These are phyloP conservation scores for Cliona cf. orientalis DNA, from an alignment of 37 sponge, comb jelly and placozoan genomes.

Conservation along the genomic window DNA sequence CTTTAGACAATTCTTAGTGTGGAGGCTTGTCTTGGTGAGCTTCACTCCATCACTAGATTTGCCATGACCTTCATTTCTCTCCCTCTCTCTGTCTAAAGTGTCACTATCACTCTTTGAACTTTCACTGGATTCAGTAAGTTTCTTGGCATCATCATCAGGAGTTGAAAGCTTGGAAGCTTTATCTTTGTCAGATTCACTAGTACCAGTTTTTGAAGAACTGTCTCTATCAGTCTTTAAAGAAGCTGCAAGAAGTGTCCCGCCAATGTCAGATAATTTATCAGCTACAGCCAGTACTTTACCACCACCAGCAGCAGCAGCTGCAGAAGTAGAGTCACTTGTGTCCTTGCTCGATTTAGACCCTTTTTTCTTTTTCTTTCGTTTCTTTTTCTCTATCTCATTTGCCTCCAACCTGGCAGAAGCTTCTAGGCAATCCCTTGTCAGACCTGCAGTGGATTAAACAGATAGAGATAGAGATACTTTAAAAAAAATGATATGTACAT, in stretches of 20 bases:
- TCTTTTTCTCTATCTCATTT: not conserved
- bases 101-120: not conserved
- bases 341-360: not conserved
- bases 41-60: not conserved
- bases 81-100: not conserved
- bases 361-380: not conserved
- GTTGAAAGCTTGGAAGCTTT: not conserved
- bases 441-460: no score
- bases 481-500: no score
- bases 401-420: not conserved
- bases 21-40: not conserved
- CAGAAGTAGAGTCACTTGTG: no score
- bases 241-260: no score
- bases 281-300: no score
- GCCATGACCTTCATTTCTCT: not conserved
- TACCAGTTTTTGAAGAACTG: not conserved
- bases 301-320: no score
- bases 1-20: no score
- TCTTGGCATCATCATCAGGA: not conserved
- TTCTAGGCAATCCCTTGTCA: no score
- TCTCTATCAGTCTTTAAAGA: no score
- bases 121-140: not conserved
- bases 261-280: no score
- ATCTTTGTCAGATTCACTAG: not conserved
- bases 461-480: no score